Base-by-base conservation (phyloP, 2,888 invertebrate species). In the Melanchra persicariae region DNA sequence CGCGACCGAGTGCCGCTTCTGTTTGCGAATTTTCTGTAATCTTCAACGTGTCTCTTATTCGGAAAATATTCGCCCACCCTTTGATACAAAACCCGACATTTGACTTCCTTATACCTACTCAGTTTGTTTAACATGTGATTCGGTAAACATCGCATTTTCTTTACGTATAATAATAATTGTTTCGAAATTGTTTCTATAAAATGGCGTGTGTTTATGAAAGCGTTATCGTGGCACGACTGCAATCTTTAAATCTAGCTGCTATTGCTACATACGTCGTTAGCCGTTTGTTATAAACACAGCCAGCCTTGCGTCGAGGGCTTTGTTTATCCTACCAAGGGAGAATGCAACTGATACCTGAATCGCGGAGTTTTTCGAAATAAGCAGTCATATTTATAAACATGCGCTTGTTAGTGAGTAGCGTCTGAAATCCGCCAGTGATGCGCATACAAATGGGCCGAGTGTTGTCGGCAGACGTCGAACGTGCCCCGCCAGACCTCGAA, bases 371-470 rank as follows among this genome's bases (percentile, higher is more conserved):
- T 77, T 74, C 22, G 52, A 60, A 66, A 70, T 74, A 72, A 69
- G 61, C 19, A 72, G 55, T 76, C 71, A 66, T 73, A 79, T 60
- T 74, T 71, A 70, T 61, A 76, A 83, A 76, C 77, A 77, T 74
- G 73, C 67, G 63, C 70, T 82, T 87, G 77, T 79, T 83, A 79
- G 81, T 71, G 52, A 70, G 71, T 79, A 72, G 70, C 72, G 68
- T 85, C 74, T 83, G 70, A 80, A 83, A 85, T 73, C 83, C 67
- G 70, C 74, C 69, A 66, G 71, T 78, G 83, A 73, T 81, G 77
- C 75, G 87, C 83, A 84, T 87, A 84, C 79, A 84, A 83, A 87
- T 87, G 77, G 62, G 65, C 74, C 60, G 77, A 77, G 82, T 84
- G 79, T 76, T 74, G 82, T 77, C 86, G 72, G 69, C 82, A 77